Conservation (phyloP, 2,113 vertebrate species). For the Indri indri region DNA sequence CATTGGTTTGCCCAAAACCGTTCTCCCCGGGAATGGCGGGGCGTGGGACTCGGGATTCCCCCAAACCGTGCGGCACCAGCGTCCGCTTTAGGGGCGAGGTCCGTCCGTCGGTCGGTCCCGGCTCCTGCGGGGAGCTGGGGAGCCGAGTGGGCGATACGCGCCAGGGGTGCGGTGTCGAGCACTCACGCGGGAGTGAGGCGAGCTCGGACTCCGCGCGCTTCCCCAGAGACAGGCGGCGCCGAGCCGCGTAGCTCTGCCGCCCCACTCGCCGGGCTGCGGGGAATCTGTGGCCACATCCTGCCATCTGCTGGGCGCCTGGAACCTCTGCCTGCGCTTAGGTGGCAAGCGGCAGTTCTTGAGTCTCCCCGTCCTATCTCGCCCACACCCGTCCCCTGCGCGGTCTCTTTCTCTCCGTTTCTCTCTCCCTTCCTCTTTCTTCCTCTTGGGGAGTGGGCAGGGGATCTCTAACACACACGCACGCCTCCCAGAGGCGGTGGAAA, state of each 20-base stretch:
- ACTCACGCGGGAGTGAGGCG: not conserved
- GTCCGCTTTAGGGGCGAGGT: not conserved
- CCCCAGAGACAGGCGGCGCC: rapidly evolving
- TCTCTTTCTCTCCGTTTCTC: not conserved
- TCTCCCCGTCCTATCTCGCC: not conserved
- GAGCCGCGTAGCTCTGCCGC: rapidly evolving
- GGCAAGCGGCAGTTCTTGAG: not conserved
- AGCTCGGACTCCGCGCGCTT: not conserved
- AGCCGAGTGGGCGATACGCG: rapidly evolving
- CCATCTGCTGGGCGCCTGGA: constrained; percentile 62
- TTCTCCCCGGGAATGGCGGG: not conserved
- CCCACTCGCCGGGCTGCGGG: rapidly evolving
- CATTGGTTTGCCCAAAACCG: not conserved
- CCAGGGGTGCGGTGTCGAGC: not conserved
- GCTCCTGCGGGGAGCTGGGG: not conserved
- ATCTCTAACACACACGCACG: no score
- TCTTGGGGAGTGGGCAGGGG: no score
- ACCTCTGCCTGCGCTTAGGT: not conserved
- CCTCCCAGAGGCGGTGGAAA: not conserved
- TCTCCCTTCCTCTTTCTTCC: not conserved
- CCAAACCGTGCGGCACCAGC: not conserved
- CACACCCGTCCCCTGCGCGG: not conserved
- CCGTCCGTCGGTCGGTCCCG: not conserved
- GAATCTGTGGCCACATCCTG: constrained; percentile 22
- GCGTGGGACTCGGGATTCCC: not conserved